A percentile compares a stretch with the other conserved stretches of the same genome.
These are phyloP conservation scores for Grus americana DNA, from an alignment of 2,113 vertebrate species.

Conservation along the genomic window DNA sequence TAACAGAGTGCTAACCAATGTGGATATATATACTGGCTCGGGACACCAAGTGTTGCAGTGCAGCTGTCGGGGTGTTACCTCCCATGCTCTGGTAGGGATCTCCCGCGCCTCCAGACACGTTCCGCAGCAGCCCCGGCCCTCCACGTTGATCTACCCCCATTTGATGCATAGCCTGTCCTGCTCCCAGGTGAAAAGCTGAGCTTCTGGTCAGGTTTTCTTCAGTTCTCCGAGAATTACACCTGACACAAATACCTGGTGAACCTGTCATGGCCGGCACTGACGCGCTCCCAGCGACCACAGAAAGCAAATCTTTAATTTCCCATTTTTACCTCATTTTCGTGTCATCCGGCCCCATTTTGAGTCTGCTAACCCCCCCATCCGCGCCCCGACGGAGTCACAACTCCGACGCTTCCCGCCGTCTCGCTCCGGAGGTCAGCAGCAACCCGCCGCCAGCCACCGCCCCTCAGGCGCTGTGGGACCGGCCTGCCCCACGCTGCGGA, in stretches of 20 bases:
- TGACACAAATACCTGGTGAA: too few species aligned
- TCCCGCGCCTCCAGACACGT: rapidly evolving
- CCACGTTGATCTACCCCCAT: rapidly evolving
- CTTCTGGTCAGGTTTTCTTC: background rate
- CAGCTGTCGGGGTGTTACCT: background rate
- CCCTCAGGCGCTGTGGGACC: rapidly evolving
- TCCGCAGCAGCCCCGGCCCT: background rate
- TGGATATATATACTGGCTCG: rapidly evolving
- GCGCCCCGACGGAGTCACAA: rapidly evolving
- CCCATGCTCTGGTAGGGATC: rapidly evolving
- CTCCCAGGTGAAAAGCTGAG: rapidly evolving
- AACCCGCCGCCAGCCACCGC: too few species aligned
- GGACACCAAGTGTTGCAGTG: rapidly evolving
- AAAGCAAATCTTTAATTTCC: too few species aligned
- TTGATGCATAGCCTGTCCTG: rapidly evolving
- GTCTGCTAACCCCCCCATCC: rapidly evolving
- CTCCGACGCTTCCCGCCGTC: background rate
- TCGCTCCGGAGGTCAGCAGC: rapidly evolving
- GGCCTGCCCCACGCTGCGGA: constrained; percentile 54
- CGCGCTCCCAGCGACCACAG: rapidly evolving
- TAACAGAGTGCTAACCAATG: rapidly evolving
- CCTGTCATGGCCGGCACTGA: rapidly evolving
- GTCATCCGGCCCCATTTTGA: background rate
- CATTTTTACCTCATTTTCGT: background rate
- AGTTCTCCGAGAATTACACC: rapidly evolving